A percentile compares a stretch with the other conserved stretches of the same genome.
Conservation (phyloP, 2,113 vertebrate genomes). For the Tringa solitaria region DNA sequence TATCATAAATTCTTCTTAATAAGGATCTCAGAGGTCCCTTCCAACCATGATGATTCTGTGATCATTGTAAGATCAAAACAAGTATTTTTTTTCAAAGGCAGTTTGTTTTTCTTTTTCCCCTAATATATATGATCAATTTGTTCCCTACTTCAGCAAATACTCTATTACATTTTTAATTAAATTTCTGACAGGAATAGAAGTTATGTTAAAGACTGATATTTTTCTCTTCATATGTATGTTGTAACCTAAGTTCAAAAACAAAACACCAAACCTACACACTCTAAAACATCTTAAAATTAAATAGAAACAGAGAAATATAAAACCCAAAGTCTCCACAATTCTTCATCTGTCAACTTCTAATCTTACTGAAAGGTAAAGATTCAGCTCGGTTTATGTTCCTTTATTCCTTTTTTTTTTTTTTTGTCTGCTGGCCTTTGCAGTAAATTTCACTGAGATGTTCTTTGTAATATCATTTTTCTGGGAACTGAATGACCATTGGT, state of each 20-base stretch:
- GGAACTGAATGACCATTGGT: background rate
- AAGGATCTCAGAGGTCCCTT: background rate
- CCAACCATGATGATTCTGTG: too few relatives aligned
- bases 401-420: background rate
- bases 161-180: background rate
- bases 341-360: background rate
- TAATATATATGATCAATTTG: background rate
- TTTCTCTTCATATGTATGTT: background rate
- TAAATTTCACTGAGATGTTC: background rate
- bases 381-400: background rate
- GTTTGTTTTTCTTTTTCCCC: background rate
- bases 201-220: background rate
- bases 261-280: background rate
- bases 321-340: fast-evolving
- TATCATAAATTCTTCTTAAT: background rate
- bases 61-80: background rate
- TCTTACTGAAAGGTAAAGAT: background rate
- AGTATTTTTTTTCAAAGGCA: background rate
- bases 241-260: background rate
- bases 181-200: background rate
- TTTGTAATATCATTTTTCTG: background rate
- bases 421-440: background rate
- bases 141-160: background rate
- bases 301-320: background rate
- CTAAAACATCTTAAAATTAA: background rate